phyloP scores from a whole-genome alignment of 2,888 invertebrate genomes.

The Caradrina clavipalpis region DNA sequence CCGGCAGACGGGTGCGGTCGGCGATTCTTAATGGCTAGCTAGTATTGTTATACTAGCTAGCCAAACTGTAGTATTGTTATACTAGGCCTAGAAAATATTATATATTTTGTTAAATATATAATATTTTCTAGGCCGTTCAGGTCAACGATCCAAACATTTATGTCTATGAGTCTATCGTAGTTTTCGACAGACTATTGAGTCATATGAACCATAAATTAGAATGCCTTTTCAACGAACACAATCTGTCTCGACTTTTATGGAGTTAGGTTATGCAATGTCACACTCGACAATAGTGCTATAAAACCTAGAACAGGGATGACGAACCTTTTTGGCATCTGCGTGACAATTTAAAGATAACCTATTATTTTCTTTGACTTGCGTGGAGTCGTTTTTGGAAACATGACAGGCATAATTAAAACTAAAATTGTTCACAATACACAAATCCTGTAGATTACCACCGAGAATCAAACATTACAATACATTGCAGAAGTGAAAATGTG shows the following conservation, averaged over 20 bases:
- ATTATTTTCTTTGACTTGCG: neutral
- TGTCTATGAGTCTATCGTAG: conserved; percentile 60
- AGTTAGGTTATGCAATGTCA: conserved; percentile 69
- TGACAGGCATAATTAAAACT: too few relatives aligned
- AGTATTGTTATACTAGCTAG: too few relatives aligned
- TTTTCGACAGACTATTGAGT: conserved; percentile 49
- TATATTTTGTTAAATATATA: too few relatives aligned
- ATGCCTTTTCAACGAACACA: conserved; percentile 72
- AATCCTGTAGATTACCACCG: neutral
- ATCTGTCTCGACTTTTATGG: conserved; percentile 70
- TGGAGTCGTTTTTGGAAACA: neutral
- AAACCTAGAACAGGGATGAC: conserved; percentile 58
- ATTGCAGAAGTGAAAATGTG: neutral
- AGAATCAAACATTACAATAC: neutral
- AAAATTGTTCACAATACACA: too few relatives aligned
- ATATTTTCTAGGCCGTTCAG: conserved; percentile 32
- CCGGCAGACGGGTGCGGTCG: conserved; percentile 9
- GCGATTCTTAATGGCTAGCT: conserved; percentile 14
- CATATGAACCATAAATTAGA: conserved; percentile 56
- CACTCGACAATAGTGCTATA: conserved; percentile 69
- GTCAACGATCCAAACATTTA: conserved; percentile 46
- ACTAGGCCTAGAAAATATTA: too few relatives aligned
- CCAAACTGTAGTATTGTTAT: too few relatives aligned
- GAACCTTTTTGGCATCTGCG: conserved; percentile 4
- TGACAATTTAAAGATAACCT: neutral